Evolutionary conservation across 2,113 vertebrate genomes (phyloP), one percentile per base, ranked within the genome.

Genomic region (Callopanchax toddi): DNA sequence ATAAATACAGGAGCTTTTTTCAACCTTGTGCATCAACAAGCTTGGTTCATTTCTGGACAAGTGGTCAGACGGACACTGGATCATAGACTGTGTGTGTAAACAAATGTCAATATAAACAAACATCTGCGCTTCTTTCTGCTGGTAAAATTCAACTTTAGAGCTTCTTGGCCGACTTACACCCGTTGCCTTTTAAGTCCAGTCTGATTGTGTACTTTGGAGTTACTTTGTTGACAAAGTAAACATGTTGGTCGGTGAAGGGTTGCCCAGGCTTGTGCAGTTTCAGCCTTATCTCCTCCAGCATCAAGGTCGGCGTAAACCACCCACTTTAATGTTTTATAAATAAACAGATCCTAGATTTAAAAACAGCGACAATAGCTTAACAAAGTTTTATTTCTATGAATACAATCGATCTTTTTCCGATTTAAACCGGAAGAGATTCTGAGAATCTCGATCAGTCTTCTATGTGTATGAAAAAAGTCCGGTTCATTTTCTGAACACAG

Each of bases 11-110:
- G n/a, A n/a, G n/a, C n/a, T n/a, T n/a, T n/a, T n/a, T n/a, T n/a
- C n/a, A n/a, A n/a, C n/a, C n/a, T n/a, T n/a, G n/a, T 76, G 43
- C 63, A 42, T 73, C 70, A 70, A 58, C 69, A 75, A 76, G 78
- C 39, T 71, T 40, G 49, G 50, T 39, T 74, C 70, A 66, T 59
- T 68, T 60, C 26, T 51, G 64, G 71, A 56, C 71, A 53, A 83
- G 42, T 22, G 64, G 71, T 63, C 57, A 49, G 55, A 65, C 61
- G 74, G 62, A 68, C 6, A 42, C 7, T 10, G 73, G 48, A 49
- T 46, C 53, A 50, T 17, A 22, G 48, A 56, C 60, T 40, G 45
- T 39, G 40, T 68, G 42, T 72, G 48, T 17, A 29, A 23, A 68
- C 57, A 56, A 65, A 81, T 71, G 72, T 20, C 67, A 60, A 11